Conservation (phyloP, 2,888 invertebrate genomes). For the Stenodera caucasica region DNA sequence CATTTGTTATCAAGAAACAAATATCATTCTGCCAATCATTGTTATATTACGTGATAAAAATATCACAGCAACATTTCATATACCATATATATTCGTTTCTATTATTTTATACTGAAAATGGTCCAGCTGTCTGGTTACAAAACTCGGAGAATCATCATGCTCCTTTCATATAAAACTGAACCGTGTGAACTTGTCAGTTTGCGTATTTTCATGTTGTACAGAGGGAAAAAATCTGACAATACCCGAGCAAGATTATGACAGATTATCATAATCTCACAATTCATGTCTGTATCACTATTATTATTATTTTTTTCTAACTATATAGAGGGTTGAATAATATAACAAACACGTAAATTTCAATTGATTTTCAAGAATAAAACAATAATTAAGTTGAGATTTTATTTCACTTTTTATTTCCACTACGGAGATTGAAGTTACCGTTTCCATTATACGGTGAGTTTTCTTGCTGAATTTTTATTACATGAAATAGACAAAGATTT, state of each 20-base stretch:
- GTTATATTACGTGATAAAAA: constrained; percentile 18
- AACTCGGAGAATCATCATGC: background rate
- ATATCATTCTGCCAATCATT: constrained; percentile 1
- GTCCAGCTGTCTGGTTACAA: background rate
- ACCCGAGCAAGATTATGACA: constrained; percentile 24
- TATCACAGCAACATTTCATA: constrained; percentile 7
- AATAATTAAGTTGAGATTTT: constrained; percentile 7
- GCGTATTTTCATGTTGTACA: constrained; percentile 13
- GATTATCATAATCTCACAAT: constrained; percentile 27
- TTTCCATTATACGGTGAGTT: background rate
- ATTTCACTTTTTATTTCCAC: constrained; percentile 10
- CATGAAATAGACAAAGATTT: background rate
- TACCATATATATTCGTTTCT: background rate
- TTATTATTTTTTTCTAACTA: no score
- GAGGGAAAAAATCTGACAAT: constrained; percentile 23
- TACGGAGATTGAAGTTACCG: constrained; percentile 1
- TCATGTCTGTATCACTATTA: constrained; percentile 19
- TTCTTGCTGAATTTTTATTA: constrained; percentile 1
- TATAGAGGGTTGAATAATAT: background rate
- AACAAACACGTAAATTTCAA: background rate
- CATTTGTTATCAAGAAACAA: background rate
- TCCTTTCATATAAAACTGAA: constrained; percentile 4
- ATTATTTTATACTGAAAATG: background rate
- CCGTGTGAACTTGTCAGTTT: constrained; percentile 27
- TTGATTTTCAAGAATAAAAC: background rate